phyloP scores from a whole-genome alignment of 2,797 vertebrate genomes.

The Chiloscyllium punctatum region DNA sequence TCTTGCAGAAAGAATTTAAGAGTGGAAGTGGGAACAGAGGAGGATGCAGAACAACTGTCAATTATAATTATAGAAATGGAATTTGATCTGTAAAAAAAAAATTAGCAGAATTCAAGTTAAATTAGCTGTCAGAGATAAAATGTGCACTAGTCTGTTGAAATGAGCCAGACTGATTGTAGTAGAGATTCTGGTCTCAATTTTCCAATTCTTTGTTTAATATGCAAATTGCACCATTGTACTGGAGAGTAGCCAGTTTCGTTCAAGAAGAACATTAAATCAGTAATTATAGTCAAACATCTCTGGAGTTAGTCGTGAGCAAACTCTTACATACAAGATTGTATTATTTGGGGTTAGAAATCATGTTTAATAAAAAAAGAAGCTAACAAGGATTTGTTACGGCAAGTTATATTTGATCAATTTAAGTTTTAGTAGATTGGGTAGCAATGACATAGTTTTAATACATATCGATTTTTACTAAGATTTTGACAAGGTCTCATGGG shows the following conservation, averaged over 20 bases:
- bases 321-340: not conserved
- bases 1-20: not conserved
- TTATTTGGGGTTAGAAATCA: not conserved
- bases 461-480: not conserved
- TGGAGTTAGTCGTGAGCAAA: not conserved
- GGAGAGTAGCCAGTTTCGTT: not conserved
- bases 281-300: not conserved
- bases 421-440: not conserved
- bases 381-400: not conserved
- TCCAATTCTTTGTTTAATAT: not conserved
- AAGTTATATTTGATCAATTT: not conserved
- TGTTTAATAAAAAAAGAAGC: not conserved
- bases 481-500: not conserved
- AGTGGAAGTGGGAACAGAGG: constrained; percentile 1
- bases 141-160: not conserved
- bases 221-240: not conserved
- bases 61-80: not conserved
- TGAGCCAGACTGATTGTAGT: not conserved
- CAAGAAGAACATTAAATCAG: not conserved
- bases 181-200: not conserved
- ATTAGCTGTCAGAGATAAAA: not conserved
- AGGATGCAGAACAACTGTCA: not conserved
- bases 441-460: not conserved
- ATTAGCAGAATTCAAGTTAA: not conserved
- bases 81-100: not conserved